Percentiles rank a stretch among this genome's conserved stretches.
These are phyloP conservation scores for Hypomecis punctinalis DNA, from an alignment of 2,888 invertebrate genomes.

Conservation along the genomic window DNA sequence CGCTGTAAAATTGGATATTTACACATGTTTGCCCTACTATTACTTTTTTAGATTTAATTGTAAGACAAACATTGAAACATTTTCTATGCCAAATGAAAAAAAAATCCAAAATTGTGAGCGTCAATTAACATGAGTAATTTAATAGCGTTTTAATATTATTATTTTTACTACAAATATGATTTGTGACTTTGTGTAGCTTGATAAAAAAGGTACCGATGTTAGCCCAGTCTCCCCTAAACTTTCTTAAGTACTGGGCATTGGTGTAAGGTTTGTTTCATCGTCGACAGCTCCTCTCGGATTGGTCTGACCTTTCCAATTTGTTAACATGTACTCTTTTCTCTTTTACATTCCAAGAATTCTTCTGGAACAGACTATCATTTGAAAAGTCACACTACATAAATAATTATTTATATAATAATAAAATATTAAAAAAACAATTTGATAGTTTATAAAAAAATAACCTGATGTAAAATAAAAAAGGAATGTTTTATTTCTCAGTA, in stretches of 20 bases:
- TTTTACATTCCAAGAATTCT: background rate
- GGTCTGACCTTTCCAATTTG: constrained; percentile 26
- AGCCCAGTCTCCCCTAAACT: constrained; percentile 11
- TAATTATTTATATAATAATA: no score
- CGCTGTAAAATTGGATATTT: no score
- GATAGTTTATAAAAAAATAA: background rate
- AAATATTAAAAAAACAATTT: background rate
- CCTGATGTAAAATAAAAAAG: background rate
- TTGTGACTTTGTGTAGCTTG: no score
- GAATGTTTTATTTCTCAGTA: background rate
- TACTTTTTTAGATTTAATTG: no score
- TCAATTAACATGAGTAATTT: no score
- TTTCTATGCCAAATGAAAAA: no score
- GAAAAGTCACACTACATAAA: background rate
- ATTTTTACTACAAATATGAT: no score
- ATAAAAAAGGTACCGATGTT: no score
- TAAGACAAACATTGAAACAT: no score
- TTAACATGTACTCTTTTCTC: constrained; percentile 9
- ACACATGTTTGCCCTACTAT: no score
- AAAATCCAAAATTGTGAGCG: no score
- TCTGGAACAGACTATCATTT: background rate
- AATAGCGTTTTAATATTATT: no score
- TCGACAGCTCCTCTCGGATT: constrained; percentile 25
- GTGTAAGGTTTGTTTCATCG: constrained; percentile 40
- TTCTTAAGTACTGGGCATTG: constrained; percentile 42